phyloP scores from a whole-genome alignment of 1,140 invertebrate genomes.

The Mactra quadrangularis region DNA sequence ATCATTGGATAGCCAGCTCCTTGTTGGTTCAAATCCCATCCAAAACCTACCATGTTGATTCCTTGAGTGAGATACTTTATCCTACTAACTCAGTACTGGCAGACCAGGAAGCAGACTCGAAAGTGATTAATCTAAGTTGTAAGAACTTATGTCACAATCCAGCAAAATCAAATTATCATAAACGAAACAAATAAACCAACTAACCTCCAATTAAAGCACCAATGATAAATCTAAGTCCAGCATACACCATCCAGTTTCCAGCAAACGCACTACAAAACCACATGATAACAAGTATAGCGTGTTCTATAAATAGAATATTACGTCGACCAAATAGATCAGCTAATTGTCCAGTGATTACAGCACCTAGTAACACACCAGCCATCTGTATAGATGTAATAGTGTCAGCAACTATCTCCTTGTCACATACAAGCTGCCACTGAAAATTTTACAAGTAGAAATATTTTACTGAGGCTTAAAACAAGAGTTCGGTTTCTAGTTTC shows the following conservation, averaged over 20 bases:
- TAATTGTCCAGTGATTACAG: conserved; percentile 73
- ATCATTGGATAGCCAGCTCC: too few species aligned
- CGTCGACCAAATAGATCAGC: conserved; percentile 75
- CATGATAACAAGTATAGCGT: conserved; percentile 68
- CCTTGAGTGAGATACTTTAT: too few species aligned
- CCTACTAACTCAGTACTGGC: too few species aligned
- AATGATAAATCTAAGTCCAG: conserved; percentile 70
- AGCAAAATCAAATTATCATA: too few species aligned
- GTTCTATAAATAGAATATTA: conserved; percentile 72
- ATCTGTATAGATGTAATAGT: conserved; percentile 76
- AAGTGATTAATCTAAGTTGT: too few species aligned
- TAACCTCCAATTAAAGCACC: conserved; percentile 73
- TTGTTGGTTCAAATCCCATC: too few species aligned
- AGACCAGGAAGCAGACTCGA: too few species aligned
- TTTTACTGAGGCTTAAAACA: too few species aligned
- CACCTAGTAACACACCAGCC: conserved; percentile 74
- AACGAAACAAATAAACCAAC: too few species aligned
- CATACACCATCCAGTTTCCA: conserved; percentile 73
- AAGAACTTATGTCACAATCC: too few species aligned
- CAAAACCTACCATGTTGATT: too few species aligned
- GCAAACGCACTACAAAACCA: conserved; percentile 72
- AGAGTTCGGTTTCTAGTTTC: too few species aligned
- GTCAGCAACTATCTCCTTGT: conserved; percentile 63
- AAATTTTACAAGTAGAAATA: neutral
- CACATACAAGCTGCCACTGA: conserved; percentile 74